phyloP scores from a whole-genome alignment of 2,888 invertebrate species.

The Fissipunctia ypsillon region DNA sequence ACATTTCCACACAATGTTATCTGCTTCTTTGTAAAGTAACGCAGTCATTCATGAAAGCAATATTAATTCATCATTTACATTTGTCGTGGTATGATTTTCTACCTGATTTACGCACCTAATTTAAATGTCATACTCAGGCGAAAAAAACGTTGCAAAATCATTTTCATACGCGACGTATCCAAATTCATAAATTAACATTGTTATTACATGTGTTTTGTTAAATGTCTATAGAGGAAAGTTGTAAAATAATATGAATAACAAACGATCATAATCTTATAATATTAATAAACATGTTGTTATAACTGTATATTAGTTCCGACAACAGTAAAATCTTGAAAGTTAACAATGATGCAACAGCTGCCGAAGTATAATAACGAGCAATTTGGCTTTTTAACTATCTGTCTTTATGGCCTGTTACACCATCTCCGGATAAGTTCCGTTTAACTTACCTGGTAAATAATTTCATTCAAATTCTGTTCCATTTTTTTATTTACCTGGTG shows the following conservation, averaged over 20 bases:
- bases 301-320: background rate
- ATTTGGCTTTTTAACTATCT: background rate
- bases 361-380: background rate
- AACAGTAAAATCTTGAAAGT: slow-evolving; percentile 12
- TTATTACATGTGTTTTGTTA: slow-evolving; percentile 6
- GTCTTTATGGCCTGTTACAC: background rate
- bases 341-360: slow-evolving; percentile 36
- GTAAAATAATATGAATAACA: background rate
- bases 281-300: background rate
- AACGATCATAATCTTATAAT: background rate
- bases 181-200: slow-evolving; percentile 7
- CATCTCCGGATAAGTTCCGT: background rate
- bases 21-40: slow-evolving; percentile 18
- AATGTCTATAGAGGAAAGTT: slow-evolving; percentile 2
- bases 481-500: background rate
- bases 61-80: slow-evolving; percentile 31
- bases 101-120: slow-evolving; percentile 38
- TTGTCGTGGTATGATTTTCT: slow-evolving; percentile 22
- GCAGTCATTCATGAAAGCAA: slow-evolving; percentile 2
- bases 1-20: slow-evolving; percentile 25
- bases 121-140: slow-evolving; percentile 32
- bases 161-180: slow-evolving; percentile 6
- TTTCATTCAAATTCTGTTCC: background rate
- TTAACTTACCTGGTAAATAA: background rate
- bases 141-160: slow-evolving; percentile 7